Evolutionary conservation across 2,113 vertebrate genomes (phyloP).

Genomic region (Chaetura pelagica): DNA sequence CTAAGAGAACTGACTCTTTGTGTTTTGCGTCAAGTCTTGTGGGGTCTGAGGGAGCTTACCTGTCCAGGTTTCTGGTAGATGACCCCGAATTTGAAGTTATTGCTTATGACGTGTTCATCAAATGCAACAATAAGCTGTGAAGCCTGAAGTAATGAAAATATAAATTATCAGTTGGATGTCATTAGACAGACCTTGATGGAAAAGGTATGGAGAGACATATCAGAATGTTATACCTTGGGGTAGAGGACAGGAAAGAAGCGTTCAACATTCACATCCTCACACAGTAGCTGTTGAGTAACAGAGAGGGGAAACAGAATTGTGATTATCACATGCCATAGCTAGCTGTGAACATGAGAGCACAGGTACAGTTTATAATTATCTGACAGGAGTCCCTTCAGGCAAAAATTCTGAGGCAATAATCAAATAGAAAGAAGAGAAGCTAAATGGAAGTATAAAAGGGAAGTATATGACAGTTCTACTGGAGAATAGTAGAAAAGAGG

Average conservation of each 20-base stretch:
- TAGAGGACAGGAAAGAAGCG: slow-evolving; percentile 88
- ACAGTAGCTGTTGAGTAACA: slow-evolving; percentile 80
- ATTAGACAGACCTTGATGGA: not conserved
- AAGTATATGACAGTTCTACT: not conserved
- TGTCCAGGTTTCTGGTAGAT: slow-evolving; percentile 92
- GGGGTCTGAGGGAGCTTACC: slow-evolving; percentile 70
- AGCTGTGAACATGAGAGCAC: not conserved
- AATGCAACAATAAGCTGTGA: slow-evolving; percentile 90
- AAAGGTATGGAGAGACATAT: not conserved
- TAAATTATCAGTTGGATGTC: not conserved
- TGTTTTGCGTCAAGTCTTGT: not conserved
- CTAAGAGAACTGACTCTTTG: not conserved
- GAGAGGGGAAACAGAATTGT: not conserved
- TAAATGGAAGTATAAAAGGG: not conserved
- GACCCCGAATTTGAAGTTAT: slow-evolving; percentile 94
- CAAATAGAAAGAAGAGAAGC: not conserved
- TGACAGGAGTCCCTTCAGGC: not conserved
- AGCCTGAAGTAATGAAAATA: slow-evolving; percentile 75
- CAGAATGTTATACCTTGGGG: slow-evolving; percentile 82
- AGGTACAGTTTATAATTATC: not conserved
- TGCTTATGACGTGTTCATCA: slow-evolving; percentile 92
- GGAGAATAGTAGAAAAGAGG: not conserved
- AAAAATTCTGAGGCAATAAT: not conserved
- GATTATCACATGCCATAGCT: not conserved
- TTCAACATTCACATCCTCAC: slow-evolving; percentile 83